Conservation (phyloP, 2,888 invertebrate species). For the Pterostichus madidus region DNA sequence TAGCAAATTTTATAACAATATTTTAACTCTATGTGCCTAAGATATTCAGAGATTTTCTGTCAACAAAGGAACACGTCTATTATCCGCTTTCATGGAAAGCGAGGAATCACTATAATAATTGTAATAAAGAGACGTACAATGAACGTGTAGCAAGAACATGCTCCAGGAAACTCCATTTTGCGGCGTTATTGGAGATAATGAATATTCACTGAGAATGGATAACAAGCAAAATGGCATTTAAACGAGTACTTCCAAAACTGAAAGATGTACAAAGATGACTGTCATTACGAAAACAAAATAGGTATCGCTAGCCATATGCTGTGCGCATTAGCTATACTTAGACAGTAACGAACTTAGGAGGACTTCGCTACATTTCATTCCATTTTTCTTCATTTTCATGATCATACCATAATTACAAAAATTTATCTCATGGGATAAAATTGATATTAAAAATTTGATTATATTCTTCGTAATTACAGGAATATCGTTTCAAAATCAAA, state of each 20-base stretch:
- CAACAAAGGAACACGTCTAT: slow-evolving; percentile 29
- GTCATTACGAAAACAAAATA: slow-evolving; percentile 47
- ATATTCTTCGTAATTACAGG: too few relatives aligned
- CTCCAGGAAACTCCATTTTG: slow-evolving; percentile 8
- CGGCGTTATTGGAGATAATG: slow-evolving; percentile 25
- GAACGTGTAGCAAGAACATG: background rate
- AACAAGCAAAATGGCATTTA: slow-evolving; percentile 22
- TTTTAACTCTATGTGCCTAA: too few relatives aligned
- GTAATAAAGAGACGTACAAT: slow-evolving; percentile 14
- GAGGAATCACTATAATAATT: slow-evolving; percentile 17
- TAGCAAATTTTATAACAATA: too few relatives aligned
- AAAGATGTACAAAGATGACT: slow-evolving; percentile 48
- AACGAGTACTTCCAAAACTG: slow-evolving; percentile 35
- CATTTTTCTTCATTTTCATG: too few relatives aligned
- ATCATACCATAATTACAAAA: too few relatives aligned
- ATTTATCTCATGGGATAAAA: too few relatives aligned
- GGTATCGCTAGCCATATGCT: slow-evolving; percentile 44
- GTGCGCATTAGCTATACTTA: slow-evolving; percentile 16
- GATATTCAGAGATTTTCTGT: slow-evolving; percentile 30
- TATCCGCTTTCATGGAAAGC: slow-evolving; percentile 28
- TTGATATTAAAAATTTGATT: too few relatives aligned
- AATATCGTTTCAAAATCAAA: too few relatives aligned
- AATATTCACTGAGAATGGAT: slow-evolving; percentile 22
- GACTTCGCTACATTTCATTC: background rate
- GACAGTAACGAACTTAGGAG: slow-evolving; percentile 21